Evolutionary conservation across 2,888 invertebrate species (phyloP).

Genomic region (Polymixis flavicincta): DNA sequence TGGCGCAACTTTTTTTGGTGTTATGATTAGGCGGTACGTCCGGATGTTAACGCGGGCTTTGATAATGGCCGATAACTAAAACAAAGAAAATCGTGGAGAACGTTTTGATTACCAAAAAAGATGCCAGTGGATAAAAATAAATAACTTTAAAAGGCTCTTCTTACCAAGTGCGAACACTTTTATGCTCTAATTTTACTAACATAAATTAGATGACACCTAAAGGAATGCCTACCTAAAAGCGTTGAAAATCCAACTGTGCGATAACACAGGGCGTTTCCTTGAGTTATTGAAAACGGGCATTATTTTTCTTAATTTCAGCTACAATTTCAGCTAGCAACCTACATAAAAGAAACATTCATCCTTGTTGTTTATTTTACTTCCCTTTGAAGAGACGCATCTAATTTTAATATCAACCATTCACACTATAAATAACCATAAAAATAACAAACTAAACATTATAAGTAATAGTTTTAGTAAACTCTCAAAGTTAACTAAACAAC

Average conservation of each 20-base stretch:
- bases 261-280: background rate
- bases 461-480: conserved; percentile 17
- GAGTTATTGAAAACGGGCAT: background rate
- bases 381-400: conserved; percentile 11
- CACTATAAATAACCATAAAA: conserved; percentile 8
- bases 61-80: conserved; percentile 13
- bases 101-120: background rate
- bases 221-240: background rate
- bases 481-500: conserved; percentile 41
- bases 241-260: background rate
- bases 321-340: no score
- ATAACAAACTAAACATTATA: conserved; percentile 16
- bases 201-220: background rate
- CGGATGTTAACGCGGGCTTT: conserved; percentile 30
- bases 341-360: background rate
- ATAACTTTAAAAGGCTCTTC: background rate
- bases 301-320: no score
- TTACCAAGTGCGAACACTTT: background rate
- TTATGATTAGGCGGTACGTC: conserved; percentile 29
- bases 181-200: background rate
- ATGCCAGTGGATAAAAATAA: background rate
- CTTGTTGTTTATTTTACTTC: background rate
- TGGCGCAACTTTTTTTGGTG: conserved; percentile 48
- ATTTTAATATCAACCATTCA: conserved; percentile 19
- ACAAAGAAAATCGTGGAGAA: background rate